Conservation (phyloP, 92 coral and sea anemone species). For the Epizoanthus fatuus region DNA sequence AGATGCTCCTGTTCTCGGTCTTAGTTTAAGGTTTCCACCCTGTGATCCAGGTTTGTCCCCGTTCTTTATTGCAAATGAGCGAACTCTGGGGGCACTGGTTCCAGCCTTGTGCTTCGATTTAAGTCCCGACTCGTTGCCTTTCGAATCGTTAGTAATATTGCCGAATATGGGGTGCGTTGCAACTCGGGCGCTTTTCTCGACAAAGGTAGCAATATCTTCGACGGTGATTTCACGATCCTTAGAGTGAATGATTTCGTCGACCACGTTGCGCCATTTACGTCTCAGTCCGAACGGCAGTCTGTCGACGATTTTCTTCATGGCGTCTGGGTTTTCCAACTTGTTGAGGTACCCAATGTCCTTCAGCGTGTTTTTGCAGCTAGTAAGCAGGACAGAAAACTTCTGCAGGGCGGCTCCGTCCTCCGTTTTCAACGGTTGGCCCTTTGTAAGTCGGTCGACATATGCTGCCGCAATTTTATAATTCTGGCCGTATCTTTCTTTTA, state of each 20-base stretch:
- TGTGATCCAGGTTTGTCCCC: too few relatives aligned
- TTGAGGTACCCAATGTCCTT: conserved; percentile 47
- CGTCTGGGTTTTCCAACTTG: conserved; percentile 38
- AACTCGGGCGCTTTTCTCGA: conserved; percentile 43
- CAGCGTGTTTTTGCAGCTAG: conserved; percentile 49
- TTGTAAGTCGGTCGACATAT: conserved; percentile 33
- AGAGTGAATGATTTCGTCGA: conserved; percentile 17
- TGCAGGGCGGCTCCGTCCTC: conserved; percentile 53
- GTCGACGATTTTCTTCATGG: conserved; percentile 25
- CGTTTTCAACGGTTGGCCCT: conserved; percentile 45
- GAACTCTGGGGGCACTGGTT: too few relatives aligned
- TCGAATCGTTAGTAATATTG: conserved; percentile 23
- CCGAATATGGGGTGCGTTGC: conserved; percentile 52
- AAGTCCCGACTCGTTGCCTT: neutral
- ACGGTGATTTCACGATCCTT: conserved; percentile 40
- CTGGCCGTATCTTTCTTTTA: conserved; percentile 54
- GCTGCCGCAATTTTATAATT: conserved; percentile 61
- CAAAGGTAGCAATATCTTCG: conserved; percentile 40
- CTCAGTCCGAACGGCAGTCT: conserved; percentile 20
- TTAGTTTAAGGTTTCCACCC: neutral
- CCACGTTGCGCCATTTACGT: conserved; percentile 47
- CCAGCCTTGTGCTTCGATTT: too few relatives aligned
- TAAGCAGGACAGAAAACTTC: conserved; percentile 37
- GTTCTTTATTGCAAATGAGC: too few relatives aligned
- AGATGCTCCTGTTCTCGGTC: neutral